Base-by-base conservation (phyloP, 2,888 invertebrate genomes). In the Athalia cordata region DNA sequence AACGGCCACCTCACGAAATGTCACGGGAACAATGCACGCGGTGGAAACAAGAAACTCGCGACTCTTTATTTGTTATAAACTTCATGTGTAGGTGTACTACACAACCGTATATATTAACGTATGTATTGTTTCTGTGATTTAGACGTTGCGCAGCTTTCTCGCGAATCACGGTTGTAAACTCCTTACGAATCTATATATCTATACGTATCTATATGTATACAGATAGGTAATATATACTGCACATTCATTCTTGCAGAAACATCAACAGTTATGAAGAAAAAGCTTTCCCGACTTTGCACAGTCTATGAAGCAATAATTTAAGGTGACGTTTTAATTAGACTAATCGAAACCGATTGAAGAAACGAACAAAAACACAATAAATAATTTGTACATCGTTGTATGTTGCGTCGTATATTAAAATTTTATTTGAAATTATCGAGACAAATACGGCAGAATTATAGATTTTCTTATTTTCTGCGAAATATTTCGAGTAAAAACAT, bases 1-100 rank as follows among this genome's bases (percentile, higher is more conserved):
- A 7, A 13, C 8, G 8, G 5, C 59, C 7, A 72, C 59, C 8
- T 45, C 72, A 72, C 72, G 72, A 72, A 72, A 72, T 72, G 72
- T 72, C 72, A 72, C 72, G 72, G 72, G 72, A 72, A 72, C 72
- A 72, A 72, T 72, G 72, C 72, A 9, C 45, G 59, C n/a, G 72
- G 55, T 29, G 29, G 29, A 29, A 29, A 29, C 29, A 29, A 29
- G 59, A 72, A 59, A 72, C 59, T 47, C 13, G 57, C 59, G 29
- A 29, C 47, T 57, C 57, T 72, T 43, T n/a, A 57, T 50, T 29
- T 6, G 15, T 29, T 55, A 55, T 55, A 55, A 9, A n/a, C n/a
- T 9, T 11, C 57, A 72, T 59, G 52, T 9, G 29, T 4, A 59
- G 9, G 15, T 47, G 11, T 6, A 7, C 52, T 29, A 68, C 49